Conservation (phyloP, 2,888 invertebrate species). For the Pediacus dermestoides region DNA sequence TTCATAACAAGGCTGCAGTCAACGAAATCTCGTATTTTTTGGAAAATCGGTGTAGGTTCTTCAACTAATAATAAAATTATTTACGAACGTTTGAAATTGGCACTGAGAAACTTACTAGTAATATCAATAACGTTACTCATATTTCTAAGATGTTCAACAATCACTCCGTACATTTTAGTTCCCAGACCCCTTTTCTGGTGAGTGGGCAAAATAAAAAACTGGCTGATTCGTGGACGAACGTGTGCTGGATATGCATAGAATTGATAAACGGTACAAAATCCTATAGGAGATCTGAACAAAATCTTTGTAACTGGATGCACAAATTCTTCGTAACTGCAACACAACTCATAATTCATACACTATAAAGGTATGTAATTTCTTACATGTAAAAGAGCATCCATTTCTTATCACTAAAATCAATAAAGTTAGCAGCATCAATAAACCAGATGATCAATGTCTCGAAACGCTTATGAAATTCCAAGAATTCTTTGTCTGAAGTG, state of each 20-base stretch:
- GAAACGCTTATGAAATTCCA: slow-evolving; percentile 74
- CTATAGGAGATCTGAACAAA: slow-evolving; percentile 70
- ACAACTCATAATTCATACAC: slow-evolving; percentile 12
- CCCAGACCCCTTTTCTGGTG: slow-evolving; percentile 85
- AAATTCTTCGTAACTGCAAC: slow-evolving; percentile 67
- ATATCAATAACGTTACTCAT: slow-evolving; percentile 61
- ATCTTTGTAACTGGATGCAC: slow-evolving; percentile 55
- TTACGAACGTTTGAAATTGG: no score
- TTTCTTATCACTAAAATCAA: slow-evolving; percentile 86
- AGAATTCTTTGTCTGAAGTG: slow-evolving; percentile 67
- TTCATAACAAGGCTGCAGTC: slow-evolving; percentile 30
- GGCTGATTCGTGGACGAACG: slow-evolving; percentile 86
- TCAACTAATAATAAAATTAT: slow-evolving; percentile 63
- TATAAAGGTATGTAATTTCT: slow-evolving; percentile 23
- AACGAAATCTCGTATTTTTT: slow-evolving; percentile 72
- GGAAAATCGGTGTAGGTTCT: slow-evolving; percentile 89
- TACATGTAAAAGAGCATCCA: slow-evolving; percentile 87
- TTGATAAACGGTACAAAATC: slow-evolving; percentile 88
- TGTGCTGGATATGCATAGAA: slow-evolving; percentile 91
- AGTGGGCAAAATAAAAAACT: slow-evolving; percentile 89
- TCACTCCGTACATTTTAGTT: slow-evolving; percentile 61
- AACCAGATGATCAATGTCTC: slow-evolving; percentile 93
- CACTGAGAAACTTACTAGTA: slow-evolving; percentile 56
- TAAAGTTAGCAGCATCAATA: slow-evolving; percentile 93
- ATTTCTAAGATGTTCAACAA: slow-evolving; percentile 42